These are phyloP conservation scores for Artemia sinica DNA, from an alignment of 2,888 invertebrate species.

Conservation along the genomic window DNA sequence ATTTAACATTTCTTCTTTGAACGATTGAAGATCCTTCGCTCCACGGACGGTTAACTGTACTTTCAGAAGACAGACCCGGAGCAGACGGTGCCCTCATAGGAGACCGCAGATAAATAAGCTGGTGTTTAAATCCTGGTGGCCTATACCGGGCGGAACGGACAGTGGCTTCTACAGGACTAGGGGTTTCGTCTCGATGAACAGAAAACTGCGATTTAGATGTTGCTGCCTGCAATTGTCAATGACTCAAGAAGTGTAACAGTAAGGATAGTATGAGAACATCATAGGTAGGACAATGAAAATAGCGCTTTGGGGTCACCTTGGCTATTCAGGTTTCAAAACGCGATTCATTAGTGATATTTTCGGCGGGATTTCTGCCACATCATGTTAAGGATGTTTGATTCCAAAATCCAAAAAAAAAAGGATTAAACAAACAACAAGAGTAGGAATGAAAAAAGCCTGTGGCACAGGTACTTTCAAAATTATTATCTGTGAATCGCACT, in stretches of 20 bases:
- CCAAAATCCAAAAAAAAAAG: too few relatives aligned
- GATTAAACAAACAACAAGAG: too few relatives aligned
- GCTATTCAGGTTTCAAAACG: too few relatives aligned
- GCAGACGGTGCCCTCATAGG: constrained; percentile 58
- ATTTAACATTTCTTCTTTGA: neutral
- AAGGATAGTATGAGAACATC: too few relatives aligned
- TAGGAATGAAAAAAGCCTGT: too few relatives aligned
- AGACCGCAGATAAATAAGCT: constrained; percentile 33
- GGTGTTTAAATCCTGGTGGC: constrained; percentile 54
- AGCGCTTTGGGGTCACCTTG: too few relatives aligned
- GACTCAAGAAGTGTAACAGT: neutral
- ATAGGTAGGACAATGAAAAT: too few relatives aligned
- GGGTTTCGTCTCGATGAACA: constrained; percentile 22
- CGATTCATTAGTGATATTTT: too few relatives aligned
- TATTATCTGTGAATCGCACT: too few relatives aligned
- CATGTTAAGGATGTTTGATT: too few relatives aligned
- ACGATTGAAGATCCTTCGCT: neutral
- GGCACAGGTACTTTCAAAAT: too few relatives aligned
- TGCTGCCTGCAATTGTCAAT: constrained; percentile 35
- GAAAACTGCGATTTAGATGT: constrained; percentile 26
- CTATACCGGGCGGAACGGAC: constrained; percentile 73
- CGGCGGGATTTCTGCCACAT: too few relatives aligned
- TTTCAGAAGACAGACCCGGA: constrained; percentile 40
- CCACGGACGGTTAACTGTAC: neutral
- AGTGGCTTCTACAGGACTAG: constrained; percentile 30